Evolutionary conservation across 2,797 vertebrate genomes (phyloP).

Genomic region (Pteropus rufus): DNA sequence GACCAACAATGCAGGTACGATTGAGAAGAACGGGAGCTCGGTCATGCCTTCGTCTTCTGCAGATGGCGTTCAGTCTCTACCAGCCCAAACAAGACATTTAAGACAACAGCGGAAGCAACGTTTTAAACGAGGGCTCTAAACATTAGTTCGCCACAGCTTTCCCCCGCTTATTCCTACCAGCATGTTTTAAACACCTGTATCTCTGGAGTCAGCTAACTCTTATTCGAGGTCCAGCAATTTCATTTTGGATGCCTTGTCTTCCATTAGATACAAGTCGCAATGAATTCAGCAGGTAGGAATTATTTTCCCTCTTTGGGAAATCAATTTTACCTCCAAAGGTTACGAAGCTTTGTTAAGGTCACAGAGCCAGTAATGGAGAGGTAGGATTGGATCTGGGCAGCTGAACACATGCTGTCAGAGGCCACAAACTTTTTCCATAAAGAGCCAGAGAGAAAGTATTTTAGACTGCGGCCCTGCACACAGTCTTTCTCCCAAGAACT

Average conservation of each 20-base stretch:
- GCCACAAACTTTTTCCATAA: not conserved
- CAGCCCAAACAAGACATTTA: not conserved
- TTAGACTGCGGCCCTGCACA: rapidly evolving
- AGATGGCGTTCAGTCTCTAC: not conserved
- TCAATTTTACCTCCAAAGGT: not conserved
- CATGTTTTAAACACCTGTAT: not conserved
- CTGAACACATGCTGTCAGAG: not conserved
- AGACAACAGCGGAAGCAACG: too few relatives aligned
- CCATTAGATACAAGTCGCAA: not conserved
- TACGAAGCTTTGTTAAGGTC: not conserved
- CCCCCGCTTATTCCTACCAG: not conserved
- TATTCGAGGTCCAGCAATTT: not conserved
- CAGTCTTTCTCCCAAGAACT: too few relatives aligned
- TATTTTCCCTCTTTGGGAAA: not conserved
- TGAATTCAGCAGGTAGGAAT: not conserved
- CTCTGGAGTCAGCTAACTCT: not conserved
- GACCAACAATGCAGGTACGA: too few relatives aligned
- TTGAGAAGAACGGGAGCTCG: too few relatives aligned
- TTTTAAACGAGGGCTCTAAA: not conserved
- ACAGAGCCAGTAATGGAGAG: not conserved
- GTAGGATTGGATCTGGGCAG: not conserved
- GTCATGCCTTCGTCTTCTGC: not conserved
- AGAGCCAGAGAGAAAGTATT: not conserved
- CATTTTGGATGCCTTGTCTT: not conserved
- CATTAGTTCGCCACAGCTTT: rapidly evolving